These are phyloP conservation scores for Neomorphus geoffroyi DNA, from an alignment of 2,797 vertebrate species.

Conservation along the genomic window DNA sequence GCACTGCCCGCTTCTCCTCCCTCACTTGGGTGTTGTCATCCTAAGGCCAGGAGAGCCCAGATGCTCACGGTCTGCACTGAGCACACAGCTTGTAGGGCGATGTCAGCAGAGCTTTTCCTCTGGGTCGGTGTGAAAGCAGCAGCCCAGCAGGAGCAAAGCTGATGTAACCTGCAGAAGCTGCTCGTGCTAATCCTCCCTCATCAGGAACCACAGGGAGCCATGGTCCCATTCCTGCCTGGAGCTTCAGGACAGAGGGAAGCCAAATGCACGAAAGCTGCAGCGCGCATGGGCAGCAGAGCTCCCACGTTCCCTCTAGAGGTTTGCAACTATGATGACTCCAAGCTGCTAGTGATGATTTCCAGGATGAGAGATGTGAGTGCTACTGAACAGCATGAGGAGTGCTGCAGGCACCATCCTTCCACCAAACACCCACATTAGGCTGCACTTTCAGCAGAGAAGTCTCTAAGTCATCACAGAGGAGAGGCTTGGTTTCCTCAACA, in stretches of 20 bases:
- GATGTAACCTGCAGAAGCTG: not conserved
- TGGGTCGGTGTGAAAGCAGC: not conserved
- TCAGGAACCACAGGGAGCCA: not conserved
- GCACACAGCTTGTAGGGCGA: not conserved
- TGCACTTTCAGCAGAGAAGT: not conserved
- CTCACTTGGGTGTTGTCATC: not conserved
- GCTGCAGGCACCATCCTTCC: not conserved
- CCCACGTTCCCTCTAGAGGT: not conserved
- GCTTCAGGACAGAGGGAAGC: not conserved
- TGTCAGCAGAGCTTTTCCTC: not conserved
- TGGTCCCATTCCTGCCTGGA: not conserved
- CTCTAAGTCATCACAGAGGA: not conserved
- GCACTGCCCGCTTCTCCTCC: not conserved
- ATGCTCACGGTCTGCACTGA: not conserved
- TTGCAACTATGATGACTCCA: not conserved
- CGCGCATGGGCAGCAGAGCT: not conserved
- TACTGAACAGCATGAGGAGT: not conserved
- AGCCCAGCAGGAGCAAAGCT: not conserved
- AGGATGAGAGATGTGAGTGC: slow-evolving; percentile 31
- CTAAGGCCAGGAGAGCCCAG: not conserved
- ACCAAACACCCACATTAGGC: not conserved
- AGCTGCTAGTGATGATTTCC: slow-evolving; percentile 38
- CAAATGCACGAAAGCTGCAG: not conserved
- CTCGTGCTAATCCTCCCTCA: not conserved
- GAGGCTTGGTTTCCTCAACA: not conserved